Evolutionary conservation across 2,113 vertebrate genomes (phyloP), one percentile per base, ranked within the genome.

Genomic region (Herpetotheres cachinnans): DNA sequence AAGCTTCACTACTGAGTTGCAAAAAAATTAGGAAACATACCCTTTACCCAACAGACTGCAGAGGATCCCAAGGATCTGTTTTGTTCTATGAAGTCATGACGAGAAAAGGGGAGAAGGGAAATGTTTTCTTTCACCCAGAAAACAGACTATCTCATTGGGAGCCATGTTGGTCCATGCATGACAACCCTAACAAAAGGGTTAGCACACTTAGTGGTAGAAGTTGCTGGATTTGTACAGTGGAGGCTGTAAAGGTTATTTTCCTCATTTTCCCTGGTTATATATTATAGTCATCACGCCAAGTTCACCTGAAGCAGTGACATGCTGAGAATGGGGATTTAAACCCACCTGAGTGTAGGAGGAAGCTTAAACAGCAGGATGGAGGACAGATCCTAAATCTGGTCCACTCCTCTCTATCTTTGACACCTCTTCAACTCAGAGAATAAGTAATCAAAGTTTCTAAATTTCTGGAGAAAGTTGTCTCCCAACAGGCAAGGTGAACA

Each of bases 21-120:
- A 96, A 96, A 9, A n/a, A 82, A 96, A 96, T 97, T 97, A 98
- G 95, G 94, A 97, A 97, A 93, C 86, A 61, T 70, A 76, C 50
- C 80, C 93, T 95, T 97, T 95, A 96, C 85, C 72, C 94, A 93
- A 80, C 58, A 95, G 82, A 93, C 74, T 76, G 80, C 89, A 97
- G 83, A 26, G 13, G 72, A 95, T 92, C 89, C 82, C 97, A 96
- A 88, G 74, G 83, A 97, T 89, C 87, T 95, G 47, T 90, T 97
- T 96, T 79, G 73, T 54, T 89, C 76, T 93, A 9, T 88, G 81
- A 97, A 87, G 87, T 92, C 97, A 97, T 86, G 82, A 94, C n/a
- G n/a, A 66, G 54, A 86, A 52, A 14, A 81, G 6, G 67, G 66
- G 38, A 47, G 66, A 89, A 83, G 71, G 55, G 44, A 29, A 94